phyloP scores from a whole-genome alignment of 2,888 invertebrate genomes.

The Idaea biselata region DNA sequence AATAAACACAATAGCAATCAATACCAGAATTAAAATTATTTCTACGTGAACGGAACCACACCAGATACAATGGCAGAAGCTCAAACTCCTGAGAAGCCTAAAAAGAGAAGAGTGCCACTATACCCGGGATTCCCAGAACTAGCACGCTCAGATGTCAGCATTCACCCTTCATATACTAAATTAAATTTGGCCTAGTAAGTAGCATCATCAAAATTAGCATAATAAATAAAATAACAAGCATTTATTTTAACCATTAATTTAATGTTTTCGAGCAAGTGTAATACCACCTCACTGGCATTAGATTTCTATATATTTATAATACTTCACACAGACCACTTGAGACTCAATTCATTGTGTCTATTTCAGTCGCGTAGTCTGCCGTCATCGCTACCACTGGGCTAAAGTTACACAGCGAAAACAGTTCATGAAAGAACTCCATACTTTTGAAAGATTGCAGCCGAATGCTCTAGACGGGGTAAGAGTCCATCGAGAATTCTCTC shows the following conservation, averaged over 20 bases:
- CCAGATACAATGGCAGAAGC: constrained; percentile 27
- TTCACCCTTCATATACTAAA: constrained; percentile 82
- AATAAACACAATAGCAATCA: neutral
- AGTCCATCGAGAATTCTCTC: constrained; percentile 83
- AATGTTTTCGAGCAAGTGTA: no score
- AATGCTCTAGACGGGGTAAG: constrained; percentile 83
- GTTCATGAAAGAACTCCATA: constrained; percentile 82
- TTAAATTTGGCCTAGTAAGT: constrained; percentile 83
- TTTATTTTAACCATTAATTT: no score
- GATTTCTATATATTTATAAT: neutral
- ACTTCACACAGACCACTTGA: no score
- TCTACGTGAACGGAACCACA: neutral
- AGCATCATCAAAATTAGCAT: constrained; percentile 11
- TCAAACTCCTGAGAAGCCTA: constrained; percentile 20
- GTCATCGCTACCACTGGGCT: constrained; percentile 79
- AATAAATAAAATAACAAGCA: no score
- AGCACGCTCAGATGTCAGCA: constrained; percentile 81
- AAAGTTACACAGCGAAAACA: constrained; percentile 77
- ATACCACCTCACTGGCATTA: neutral
- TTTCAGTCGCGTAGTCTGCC: constrained; percentile 83
- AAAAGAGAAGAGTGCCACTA: constrained; percentile 52
- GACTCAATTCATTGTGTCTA: constrained; percentile 4
- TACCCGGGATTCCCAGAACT: constrained; percentile 78
- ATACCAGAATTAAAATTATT: neutral
- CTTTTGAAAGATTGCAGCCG: constrained; percentile 81